phyloP scores from a whole-genome alignment of 1,140 invertebrate genomes.

The Homarus americanus region DNA sequence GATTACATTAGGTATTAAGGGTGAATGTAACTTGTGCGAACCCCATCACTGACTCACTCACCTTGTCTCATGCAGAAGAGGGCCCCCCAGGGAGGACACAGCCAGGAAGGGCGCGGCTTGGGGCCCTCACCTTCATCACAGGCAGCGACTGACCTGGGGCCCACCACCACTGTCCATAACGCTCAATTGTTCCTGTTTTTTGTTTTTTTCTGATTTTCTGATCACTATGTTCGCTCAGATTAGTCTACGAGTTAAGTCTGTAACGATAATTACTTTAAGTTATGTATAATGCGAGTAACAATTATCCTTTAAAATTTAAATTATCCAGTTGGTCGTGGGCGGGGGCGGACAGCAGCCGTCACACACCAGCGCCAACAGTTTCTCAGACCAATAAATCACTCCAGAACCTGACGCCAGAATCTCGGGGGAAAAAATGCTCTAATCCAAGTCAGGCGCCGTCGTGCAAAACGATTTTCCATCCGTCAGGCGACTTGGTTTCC shows the following conservation, averaged over 20 bases:
- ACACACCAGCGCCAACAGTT: background rate
- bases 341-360: background rate
- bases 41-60: too few relatives aligned
- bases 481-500: slow-evolving; percentile 5
- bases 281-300: background rate
- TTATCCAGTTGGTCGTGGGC: background rate
- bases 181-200: too few relatives aligned
- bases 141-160: background rate
- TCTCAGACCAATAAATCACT: background rate
- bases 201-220: too few relatives aligned
- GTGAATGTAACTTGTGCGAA: background rate
- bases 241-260: background rate
- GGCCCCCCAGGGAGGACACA: slow-evolving; percentile 17
- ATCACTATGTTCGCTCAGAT: background rate
- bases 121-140: background rate
- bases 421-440: background rate
- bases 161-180: background rate
- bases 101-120: background rate
- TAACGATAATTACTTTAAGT: background rate
- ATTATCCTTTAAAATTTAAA: background rate
- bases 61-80: slow-evolving; percentile 41
- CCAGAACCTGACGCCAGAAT: background rate
- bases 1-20: background rate
- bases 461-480: slow-evolving; percentile 19
- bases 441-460: slow-evolving; percentile 15